Evolutionary conservation across 2,797 vertebrate species (phyloP), one percentile per base, ranked within the genome.

Genomic region (Manis pentadactyla): DNA sequence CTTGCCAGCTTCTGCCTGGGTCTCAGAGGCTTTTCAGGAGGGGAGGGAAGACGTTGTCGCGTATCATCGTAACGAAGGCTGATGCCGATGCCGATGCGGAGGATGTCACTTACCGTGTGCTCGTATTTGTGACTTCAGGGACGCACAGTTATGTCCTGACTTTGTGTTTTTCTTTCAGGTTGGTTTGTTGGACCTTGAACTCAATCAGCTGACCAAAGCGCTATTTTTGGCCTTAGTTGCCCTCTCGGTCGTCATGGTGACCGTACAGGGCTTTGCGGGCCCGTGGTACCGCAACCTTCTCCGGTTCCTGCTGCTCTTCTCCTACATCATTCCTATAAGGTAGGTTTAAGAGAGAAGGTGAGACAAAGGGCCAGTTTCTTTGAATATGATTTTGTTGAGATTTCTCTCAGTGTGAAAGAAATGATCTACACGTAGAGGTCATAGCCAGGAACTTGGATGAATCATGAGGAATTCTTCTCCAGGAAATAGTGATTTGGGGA

Each of bases 271-370:
- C 55, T 99, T 99, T 90, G 98, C 99, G 94, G 99, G 99, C 14
- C 99, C 99, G 0, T 99, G 99, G 99, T 99, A 99, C 98, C 99
- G 99, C 93, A 99, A 99, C 98, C 99, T 99, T 78, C 99, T 99
- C 97, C 98, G 99, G 74, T 99, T 99, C 79, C 98, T 99, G 3
- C 99, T 99, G 15, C 99, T 99, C 57, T 99, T 99, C 98, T 99
- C 99, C 46, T 99, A 99, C 98, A 99, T 99, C 98, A 99, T 99
- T 87, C 99, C 99, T 0, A 99, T 99, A 98, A 99, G 99, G 99
- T 99, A 98, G 39, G 98, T 98, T 81, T 94, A 85, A 95, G 96
- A 97, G 84, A 73, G 86, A 85, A 90, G 96, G 88, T 39, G 96
- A 94, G 71, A 84, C 39, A 78, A 82, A 95, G 97, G 95, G 97